Evolutionary conservation across 2,797 vertebrate species (phyloP).

Genomic region (Parotocinclus haroldoi): DNA sequence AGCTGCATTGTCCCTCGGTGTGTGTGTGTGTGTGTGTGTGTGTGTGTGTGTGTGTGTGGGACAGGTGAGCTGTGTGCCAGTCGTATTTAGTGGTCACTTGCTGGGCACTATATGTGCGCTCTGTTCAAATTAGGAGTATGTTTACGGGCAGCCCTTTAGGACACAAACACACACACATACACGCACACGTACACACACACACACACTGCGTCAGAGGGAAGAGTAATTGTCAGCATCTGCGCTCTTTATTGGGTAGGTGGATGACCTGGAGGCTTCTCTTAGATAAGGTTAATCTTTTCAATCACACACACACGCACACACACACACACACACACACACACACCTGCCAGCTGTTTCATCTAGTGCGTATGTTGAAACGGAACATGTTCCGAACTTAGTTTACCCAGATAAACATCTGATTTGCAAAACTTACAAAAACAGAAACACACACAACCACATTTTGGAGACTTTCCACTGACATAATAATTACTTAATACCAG

Average conservation of each 20-base stretch:
- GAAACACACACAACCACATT: constrained; percentile 6
- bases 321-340: constrained; percentile 26
- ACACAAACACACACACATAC: constrained; percentile 21
- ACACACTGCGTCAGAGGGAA: constrained; percentile 41
- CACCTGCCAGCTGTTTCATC: constrained; percentile 20
- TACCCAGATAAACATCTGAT: neutral
- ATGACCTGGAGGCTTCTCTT: constrained; percentile 59
- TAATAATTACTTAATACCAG: too few species aligned
- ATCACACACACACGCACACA: constrained; percentile 33
- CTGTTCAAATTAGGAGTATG: constrained; percentile 13
- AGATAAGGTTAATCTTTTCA: constrained; percentile 53
- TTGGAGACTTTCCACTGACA: too few species aligned
- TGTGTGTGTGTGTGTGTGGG: constrained; percentile 10
- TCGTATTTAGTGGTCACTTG: constrained; percentile 12
- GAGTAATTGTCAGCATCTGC: constrained; percentile 65
- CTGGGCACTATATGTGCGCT: constrained; percentile 15
- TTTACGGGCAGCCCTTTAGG: constrained; percentile 13
- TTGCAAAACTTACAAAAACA: neutral
- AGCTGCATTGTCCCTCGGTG: constrained; percentile 18
- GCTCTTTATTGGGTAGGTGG: constrained; percentile 62
- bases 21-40: constrained; percentile 19
- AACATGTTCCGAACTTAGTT: neutral
- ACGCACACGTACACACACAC: constrained; percentile 15
- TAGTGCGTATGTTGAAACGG: neutral
- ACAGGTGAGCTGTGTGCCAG: constrained; percentile 26